A percentile compares a stretch with the other conserved stretches of the same genome.
phyloP scores from a whole-genome alignment of 2,113 vertebrate species.

The Pycnonotus jocosus region DNA sequence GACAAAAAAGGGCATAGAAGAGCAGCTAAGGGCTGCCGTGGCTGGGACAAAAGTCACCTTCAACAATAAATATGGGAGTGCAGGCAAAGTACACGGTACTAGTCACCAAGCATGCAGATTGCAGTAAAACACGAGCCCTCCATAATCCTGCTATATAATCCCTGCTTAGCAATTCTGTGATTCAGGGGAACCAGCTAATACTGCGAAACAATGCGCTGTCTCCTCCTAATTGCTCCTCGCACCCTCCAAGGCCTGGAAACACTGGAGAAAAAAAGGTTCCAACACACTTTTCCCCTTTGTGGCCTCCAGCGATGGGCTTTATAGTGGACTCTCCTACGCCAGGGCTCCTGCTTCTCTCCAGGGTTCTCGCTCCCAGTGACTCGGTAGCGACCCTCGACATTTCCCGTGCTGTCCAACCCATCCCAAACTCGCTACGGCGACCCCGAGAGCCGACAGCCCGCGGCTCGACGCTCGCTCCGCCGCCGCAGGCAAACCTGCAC shows the following conservation, averaged over 20 bases:
- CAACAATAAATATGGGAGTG: background rate
- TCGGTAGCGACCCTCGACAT: background rate
- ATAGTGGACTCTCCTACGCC: fast-evolving
- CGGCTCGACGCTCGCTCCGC: background rate
- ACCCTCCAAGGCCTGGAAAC: background rate
- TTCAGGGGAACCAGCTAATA: background rate
- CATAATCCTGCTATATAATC: conserved; percentile 1
- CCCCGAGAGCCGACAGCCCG: background rate
- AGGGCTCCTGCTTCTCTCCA: background rate
- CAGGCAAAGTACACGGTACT: conserved; percentile 16
- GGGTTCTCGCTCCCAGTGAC: background rate
- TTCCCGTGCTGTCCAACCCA: background rate
- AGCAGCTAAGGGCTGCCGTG: background rate
- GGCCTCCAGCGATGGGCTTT: background rate
- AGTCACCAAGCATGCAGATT: background rate
- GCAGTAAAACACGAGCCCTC: background rate
- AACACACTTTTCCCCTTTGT: background rate
- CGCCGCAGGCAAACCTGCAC: background rate
- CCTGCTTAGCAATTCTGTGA: background rate
- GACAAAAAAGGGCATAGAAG: background rate
- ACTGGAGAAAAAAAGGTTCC: fast-evolving
- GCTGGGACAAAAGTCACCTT: conserved; percentile 52
- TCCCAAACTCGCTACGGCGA: background rate
- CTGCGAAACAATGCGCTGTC: background rate
- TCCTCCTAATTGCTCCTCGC: background rate